Conservation (phyloP, 2,888 invertebrate genomes). For the Euphydryas editha region DNA sequence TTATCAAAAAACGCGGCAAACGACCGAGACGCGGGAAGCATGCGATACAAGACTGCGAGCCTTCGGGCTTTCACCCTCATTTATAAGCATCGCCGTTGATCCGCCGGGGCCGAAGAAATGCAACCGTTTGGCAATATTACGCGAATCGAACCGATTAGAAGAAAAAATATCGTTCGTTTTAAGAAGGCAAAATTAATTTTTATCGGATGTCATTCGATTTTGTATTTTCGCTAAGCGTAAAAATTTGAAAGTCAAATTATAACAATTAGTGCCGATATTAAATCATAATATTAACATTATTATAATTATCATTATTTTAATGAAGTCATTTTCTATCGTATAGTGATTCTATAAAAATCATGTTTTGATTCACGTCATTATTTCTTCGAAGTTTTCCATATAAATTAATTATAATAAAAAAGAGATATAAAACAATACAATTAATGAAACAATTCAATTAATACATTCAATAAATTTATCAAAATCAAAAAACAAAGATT, state of each 20-base stretch:
- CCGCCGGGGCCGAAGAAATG: conserved; percentile 67
- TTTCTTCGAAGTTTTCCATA: no score
- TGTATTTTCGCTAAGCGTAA: conserved; percentile 12
- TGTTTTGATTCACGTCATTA: no score
- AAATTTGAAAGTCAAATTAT: conserved; percentile 45
- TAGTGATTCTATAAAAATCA: no score
- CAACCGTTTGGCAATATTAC: conserved; percentile 70
- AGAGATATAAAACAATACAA: no score
- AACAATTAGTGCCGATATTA: conserved; percentile 28
- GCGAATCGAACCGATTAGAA: conserved; percentile 65
- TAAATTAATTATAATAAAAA: no score
- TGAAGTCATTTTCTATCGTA: neutral
- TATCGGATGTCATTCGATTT: conserved; percentile 43
- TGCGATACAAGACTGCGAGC: conserved; percentile 52
- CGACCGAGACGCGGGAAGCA: conserved; percentile 49
- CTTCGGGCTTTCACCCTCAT: conserved; percentile 77
- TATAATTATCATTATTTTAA: neutral
- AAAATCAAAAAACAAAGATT: no score
- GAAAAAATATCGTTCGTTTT: conserved; percentile 40
- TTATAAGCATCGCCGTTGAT: conserved; percentile 69
- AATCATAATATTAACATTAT: conserved; percentile 12
- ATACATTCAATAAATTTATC: no score
- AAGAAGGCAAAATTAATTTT: conserved; percentile 38
- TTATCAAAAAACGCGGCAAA: conserved; percentile 61
- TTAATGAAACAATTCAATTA: no score